Conservation (phyloP, 2,797 vertebrate species). For the Sphaeramia orbicularis region DNA sequence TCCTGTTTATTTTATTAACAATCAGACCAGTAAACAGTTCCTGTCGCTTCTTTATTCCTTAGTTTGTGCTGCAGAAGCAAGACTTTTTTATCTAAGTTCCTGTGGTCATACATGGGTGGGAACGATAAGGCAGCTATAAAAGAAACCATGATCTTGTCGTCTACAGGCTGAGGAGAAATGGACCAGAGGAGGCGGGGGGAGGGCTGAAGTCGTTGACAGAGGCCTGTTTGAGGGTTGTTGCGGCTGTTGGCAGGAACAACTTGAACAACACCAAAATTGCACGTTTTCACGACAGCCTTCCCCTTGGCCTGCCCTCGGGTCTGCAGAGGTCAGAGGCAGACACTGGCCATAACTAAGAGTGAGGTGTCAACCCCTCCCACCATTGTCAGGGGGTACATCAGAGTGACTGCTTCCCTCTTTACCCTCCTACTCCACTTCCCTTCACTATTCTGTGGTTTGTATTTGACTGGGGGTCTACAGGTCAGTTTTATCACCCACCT, state of each 20-base stretch:
- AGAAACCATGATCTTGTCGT: conserved; percentile 24
- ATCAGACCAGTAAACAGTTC: conserved; percentile 18
- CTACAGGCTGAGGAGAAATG: conserved; percentile 33
- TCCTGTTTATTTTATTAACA: conserved; percentile 8
- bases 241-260: conserved; percentile 69
- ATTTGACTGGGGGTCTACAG: conserved; percentile 72
- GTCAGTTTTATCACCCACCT: conserved; percentile 68
- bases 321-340: conserved; percentile 58
- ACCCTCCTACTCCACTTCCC: conserved; percentile 56
- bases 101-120: conserved; percentile 40
- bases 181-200: conserved; percentile 17
- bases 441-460: conserved; percentile 64
- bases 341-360: conserved; percentile 63
- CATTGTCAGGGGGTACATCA: conserved; percentile 78
- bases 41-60: conserved; percentile 8
- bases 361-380: conserved; percentile 82
- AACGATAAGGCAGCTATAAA: conserved; percentile 46
- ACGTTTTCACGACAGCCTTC: conserved; percentile 48
- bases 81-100: conserved; percentile 40
- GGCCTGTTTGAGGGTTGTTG: conserved; percentile 71
- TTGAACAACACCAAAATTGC: conserved; percentile 67
- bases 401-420: conserved; percentile 56
- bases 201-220: conserved; percentile 34
- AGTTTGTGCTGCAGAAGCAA: conserved; percentile 15
- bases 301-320: conserved; percentile 52